Evolutionary conservation across 2,797 vertebrate genomes (phyloP), one percentile per base, ranked within the genome.

Genomic region (Pygocentrus nattereri): DNA sequence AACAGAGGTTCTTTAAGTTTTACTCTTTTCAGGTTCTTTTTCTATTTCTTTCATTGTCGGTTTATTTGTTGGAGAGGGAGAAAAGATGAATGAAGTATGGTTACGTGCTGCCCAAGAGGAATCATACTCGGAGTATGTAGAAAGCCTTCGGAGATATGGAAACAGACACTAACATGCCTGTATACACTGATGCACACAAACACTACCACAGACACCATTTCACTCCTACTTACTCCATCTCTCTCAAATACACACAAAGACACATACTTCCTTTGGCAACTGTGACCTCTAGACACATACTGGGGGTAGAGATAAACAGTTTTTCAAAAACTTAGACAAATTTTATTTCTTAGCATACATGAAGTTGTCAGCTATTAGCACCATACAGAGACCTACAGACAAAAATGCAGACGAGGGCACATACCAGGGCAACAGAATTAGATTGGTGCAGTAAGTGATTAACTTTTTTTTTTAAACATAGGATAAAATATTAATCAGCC

Each of bases 1-100:
- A 69, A 52, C 80, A 84, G 80, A 73, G 72, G 78, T 67, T 74
- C 68, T 62, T 85, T 64, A 25, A 27, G 61, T 71, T 83, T 64
- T 77, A 68, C 74, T 85, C 19, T 70, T 65, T 79, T 79, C 56
- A 79, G 76, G 74, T 83, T 83, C 76, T 81, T 59, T 80, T 54
- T 78, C 47, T 23, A 2, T 81, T 79, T 78, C 4, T 61, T 73
- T 82, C 76, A 34, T 56, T 50, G 19, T 54, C 25, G 72, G 56
- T 76, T 56, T 75, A 25, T 79, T 81, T 34, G 50, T 21, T 27
- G 16, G 69, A 78, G 68, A 61, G 61, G 49, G 54, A 74, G 61
- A 56, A 68, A 54, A 73, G 34, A 68, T 50, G 41, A 79, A 78
- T 83, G 81, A 83, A 83, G 81, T 74, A 74, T 69, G 30, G 52